Evolutionary conservation across 1,140 invertebrate genomes (phyloP).

Genomic region (Leucophenga varia): DNA sequence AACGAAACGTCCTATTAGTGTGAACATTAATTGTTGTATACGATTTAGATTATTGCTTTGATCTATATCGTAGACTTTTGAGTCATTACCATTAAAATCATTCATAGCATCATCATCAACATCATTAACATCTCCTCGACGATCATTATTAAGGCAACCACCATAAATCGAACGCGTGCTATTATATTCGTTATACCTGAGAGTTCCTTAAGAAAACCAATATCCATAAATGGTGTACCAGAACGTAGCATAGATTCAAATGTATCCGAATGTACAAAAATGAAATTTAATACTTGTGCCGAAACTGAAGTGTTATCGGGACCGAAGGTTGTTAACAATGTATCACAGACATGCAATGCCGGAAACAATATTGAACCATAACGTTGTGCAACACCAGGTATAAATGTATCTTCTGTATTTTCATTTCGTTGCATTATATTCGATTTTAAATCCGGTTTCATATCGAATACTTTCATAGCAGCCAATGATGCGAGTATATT

Average conservation of each 20-base stretch:
- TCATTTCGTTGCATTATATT: conserved; percentile 13
- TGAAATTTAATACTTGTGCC: conserved; percentile 74
- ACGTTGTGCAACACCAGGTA: conserved; percentile 65
- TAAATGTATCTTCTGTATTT: conserved; percentile 55
- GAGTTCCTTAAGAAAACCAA: conserved; percentile 69
- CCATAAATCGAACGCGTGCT: conserved; percentile 63
- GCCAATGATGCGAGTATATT: conserved; percentile 74
- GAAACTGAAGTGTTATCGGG: conserved; percentile 78
- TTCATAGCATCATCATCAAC: too few species aligned
- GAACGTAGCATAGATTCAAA: conserved; percentile 73
- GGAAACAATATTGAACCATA: conserved; percentile 82
- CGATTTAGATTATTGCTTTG: conserved; percentile 64
- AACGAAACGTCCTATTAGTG: conserved; percentile 69
- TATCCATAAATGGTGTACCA: conserved; percentile 65
- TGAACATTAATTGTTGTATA: conserved; percentile 70
- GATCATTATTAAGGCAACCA: not conserved
- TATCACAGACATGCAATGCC: conserved; percentile 76
- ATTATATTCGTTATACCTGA: conserved; percentile 77
- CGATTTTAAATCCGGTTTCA: conserved; percentile 69
- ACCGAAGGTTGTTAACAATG: conserved; percentile 78
- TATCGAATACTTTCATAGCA: conserved; percentile 74
- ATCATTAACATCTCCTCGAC: conserved; percentile 27
- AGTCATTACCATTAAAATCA: too few species aligned
- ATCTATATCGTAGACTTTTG: too few species aligned
- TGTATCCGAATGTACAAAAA: conserved; percentile 79